Base-by-base conservation (phyloP, 2,797 vertebrate genomes). In the Scolopax bukidnonensis region DNA sequence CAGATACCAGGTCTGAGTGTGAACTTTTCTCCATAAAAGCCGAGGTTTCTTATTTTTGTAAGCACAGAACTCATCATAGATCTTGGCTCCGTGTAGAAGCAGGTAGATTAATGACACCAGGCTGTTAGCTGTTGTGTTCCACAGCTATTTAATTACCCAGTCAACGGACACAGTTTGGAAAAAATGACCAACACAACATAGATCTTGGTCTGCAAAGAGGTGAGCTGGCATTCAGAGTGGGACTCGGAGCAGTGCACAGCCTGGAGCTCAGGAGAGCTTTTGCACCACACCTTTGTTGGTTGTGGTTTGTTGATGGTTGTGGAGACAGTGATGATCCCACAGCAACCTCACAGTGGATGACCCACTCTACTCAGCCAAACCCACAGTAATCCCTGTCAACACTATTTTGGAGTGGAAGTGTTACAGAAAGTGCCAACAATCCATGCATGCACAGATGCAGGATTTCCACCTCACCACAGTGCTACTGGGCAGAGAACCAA, bases 361-460 rank as follows among this genome's bases (percentile, higher is more conserved):
- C 28, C 15, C 38, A 17, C 9, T 6, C 27, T 67, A n/a, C 27
- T n/a, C 4, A 18, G n/a, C 33, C 33, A 38, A 76, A 92, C 68
- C 28, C 12, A 17, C 38, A 48, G 0, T 19, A 75, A 71, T 5
- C 11, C 19, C 23, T 4, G 2, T 16, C 33, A 53, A 40, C 17
- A 53, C 10, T 3, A 0, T 24, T 71, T 50, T n/a, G 21, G n/a
- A 43, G 54, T 71, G 48, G 36, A 89, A 59, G 45, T 8, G 4
- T 75, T 23, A 71, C 4, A 4, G 43, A 53, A n/a, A 78, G 75
- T 1, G 2, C 12, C 4, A 8, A 51, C 2, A 76, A 28, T 16
- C 10, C 4, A 2, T 3, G 16, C 1, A 3, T 7, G 2, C 20
- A 69, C 32, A 75, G 43, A 47, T 13, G 2, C 27, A 40, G 19